Base-by-base conservation (phyloP, 2,113 vertebrate genomes). In the Hyla sarda region DNA sequence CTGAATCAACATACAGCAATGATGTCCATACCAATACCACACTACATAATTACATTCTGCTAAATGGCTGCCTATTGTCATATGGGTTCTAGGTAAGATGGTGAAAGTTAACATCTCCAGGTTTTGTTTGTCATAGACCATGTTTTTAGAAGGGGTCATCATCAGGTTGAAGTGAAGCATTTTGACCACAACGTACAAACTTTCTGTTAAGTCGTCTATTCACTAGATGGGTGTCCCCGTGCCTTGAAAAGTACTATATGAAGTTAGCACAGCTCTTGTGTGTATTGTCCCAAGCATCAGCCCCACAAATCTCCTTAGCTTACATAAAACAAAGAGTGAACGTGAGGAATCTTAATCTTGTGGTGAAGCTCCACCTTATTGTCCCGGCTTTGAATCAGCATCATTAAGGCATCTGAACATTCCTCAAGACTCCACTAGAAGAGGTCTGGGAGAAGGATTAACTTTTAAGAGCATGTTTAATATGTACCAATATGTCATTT, bases 61-160 rank as follows among this genome's bases (percentile, higher is more conserved):
- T 21, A n/a, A 41, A 25, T 1, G 5, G 6, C 21, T 47, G 0
- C 4, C 16, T 19, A 48, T 28, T 75, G 8, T 58, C 11, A 25
- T 56, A 58, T 41, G 23, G 23, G 13, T 25, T 69, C 25, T 17
- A 69, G 41, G 45, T 48, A 30, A 25, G 48, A 11, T 72, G 76
- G 48, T 14, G 65, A 48, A 12, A 60, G 17, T 60, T 41, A 76
- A 47, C 41, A n/a, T 90, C 88, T 83, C 12, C 8, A 0, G 56
- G 83, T 89, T 88, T 88, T 21, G 82, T 89, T 88, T 88, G 71
- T 25, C 47, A 87, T 0, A 6, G 80, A 82, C 69, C 88, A 86
- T 78, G 86, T 83, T 83, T 88, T 82, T 88, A 82, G 88, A 25
- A 16, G 79, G 88, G 89, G 90, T 91, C 58, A 67, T 48, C 89